A percentile compares a stretch with the other conserved stretches of the same genome.
Conservation (phyloP, 2,113 vertebrate species). For the Catharus bicknelli region DNA sequence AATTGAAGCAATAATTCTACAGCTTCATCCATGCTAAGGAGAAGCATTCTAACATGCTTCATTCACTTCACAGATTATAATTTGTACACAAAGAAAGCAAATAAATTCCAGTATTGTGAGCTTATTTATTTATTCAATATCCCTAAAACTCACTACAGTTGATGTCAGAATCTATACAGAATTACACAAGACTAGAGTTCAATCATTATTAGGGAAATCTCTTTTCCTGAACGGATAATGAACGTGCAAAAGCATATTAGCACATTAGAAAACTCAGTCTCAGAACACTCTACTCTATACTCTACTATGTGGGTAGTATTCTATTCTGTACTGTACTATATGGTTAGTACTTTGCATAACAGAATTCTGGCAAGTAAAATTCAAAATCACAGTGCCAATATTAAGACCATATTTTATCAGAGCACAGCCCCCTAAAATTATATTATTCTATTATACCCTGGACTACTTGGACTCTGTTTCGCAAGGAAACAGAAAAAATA, state of each 20-base stretch:
- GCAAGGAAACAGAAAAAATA: not conserved
- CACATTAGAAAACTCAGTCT: not conserved
- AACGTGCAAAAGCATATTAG: not conserved
- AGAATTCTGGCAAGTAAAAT: not conserved
- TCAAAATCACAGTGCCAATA: not conserved
- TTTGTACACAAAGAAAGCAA: not conserved
- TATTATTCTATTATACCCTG: not conserved
- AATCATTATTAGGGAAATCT: not conserved
- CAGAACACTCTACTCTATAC: not conserved
- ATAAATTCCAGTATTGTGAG: not conserved
- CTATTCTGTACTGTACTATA: not conserved
- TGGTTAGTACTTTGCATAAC: not conserved
- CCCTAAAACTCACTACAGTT: not conserved
- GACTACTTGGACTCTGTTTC: not conserved
- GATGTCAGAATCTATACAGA: not conserved
- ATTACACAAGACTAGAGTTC: not conserved
- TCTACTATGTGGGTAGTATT: not conserved
- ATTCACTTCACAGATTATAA: not conserved
- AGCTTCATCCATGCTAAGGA: not conserved
- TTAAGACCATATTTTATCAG: not conserved
- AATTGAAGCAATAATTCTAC: not conserved
- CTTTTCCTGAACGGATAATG: not conserved
- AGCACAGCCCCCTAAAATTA: not conserved
- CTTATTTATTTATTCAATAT: not conserved
- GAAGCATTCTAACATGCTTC: not conserved